These are phyloP conservation scores for Coelopa frigida DNA, from an alignment of 1,140 invertebrate species.

Conservation along the genomic window DNA sequence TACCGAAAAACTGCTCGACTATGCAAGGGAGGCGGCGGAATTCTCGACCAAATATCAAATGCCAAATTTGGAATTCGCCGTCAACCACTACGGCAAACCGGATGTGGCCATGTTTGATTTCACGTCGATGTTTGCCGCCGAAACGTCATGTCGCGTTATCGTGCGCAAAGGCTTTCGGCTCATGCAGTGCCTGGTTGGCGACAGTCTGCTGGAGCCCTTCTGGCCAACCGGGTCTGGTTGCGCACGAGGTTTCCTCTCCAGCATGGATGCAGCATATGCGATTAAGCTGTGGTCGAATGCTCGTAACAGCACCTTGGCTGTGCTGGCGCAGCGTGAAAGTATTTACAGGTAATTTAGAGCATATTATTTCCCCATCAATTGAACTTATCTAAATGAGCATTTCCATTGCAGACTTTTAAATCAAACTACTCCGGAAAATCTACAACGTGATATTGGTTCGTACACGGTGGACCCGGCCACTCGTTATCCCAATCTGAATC, in stretches of 20 bases:
- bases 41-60: constrained; percentile 92
- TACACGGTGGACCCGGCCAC: constrained; percentile 89
- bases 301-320: constrained; percentile 61
- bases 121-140: constrained; percentile 96
- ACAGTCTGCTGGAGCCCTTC: constrained; percentile 94
- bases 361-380: neutral
- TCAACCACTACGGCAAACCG: constrained; percentile 95
- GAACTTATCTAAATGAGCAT: neutral
- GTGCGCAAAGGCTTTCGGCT: constrained; percentile 66
- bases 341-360: constrained; percentile 63
- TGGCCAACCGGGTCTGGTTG: constrained; percentile 98
- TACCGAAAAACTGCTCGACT: constrained; percentile 78
- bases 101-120: constrained; percentile 99
- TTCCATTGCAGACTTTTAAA: constrained; percentile 50
- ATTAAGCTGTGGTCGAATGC: constrained; percentile 75
- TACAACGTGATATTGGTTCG: constrained; percentile 77
- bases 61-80: constrained; percentile 86
- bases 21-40: constrained; percentile 90
- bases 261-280: constrained; percentile 94
- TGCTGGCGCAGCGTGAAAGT: constrained; percentile 89
- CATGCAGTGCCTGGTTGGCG: constrained; percentile 86
- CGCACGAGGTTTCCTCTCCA: constrained; percentile 92
- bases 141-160: constrained; percentile 81
- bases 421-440: constrained; percentile 94
- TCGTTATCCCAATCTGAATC: constrained; percentile 61